Conservation (phyloP, 2,113 vertebrate species). For the Catharus fuscescens region DNA sequence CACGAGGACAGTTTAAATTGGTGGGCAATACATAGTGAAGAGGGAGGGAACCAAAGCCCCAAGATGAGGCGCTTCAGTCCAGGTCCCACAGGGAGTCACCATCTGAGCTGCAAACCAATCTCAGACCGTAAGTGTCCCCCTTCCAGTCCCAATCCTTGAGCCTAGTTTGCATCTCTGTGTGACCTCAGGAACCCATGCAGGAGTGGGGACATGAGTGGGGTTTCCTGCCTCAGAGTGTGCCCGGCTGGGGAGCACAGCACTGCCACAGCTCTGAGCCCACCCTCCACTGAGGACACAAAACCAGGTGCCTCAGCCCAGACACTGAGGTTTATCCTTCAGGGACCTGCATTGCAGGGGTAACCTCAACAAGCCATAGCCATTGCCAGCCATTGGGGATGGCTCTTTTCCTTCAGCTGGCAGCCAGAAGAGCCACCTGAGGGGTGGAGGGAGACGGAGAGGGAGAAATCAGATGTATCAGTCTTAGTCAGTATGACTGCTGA, state of each 20-base stretch:
- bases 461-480: constrained; percentile 3
- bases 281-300: background rate
- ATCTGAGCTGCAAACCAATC: background rate
- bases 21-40: background rate
- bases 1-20: background rate
- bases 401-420: background rate
- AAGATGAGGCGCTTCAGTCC: background rate
- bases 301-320: background rate
- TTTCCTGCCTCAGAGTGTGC: background rate
- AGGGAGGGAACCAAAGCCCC: background rate
- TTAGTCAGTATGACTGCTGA: constrained; percentile 10
- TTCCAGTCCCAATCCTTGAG: background rate
- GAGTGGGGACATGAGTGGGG: background rate
- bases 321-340: background rate
- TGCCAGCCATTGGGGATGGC: background rate
- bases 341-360: background rate
- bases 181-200: background rate
- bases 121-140: background rate
- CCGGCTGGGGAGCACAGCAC: background rate
- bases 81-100: background rate
- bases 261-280: background rate
- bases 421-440: background rate
- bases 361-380: background rate
- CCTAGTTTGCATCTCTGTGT: background rate
- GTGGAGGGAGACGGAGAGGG: background rate